Percentiles rank a stretch among this genome's conserved stretches.
These are phyloP conservation scores for Corvus cornix DNA, from an alignment of 2,113 vertebrate species.

Conservation along the genomic window DNA sequence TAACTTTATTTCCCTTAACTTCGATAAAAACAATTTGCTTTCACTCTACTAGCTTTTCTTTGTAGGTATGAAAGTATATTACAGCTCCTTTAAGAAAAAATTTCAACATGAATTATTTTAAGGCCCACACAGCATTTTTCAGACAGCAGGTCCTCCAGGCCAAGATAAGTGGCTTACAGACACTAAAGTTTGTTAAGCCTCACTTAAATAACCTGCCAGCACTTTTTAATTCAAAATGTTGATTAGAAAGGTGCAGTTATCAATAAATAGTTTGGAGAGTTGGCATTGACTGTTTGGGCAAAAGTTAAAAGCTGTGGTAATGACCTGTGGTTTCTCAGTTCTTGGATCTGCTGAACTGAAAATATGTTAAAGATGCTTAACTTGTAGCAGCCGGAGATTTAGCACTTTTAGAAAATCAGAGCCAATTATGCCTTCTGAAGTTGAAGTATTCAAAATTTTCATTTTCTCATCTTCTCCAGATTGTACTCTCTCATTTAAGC, in stretches of 20 bases:
- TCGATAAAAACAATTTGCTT: neutral
- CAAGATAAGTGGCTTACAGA: neutral
- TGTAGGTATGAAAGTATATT: neutral
- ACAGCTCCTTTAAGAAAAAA: neutral
- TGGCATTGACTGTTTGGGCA: neutral
- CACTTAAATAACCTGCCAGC: neutral
- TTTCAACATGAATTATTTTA: neutral
- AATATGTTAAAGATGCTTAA: neutral
- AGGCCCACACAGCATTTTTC: neutral
- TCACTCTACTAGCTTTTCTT: neutral
- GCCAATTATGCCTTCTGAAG: neutral
- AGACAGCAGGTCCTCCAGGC: neutral
- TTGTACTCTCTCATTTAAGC: neutral
- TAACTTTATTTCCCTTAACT: neutral
- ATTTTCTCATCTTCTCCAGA: neutral
- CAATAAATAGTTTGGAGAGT: neutral
- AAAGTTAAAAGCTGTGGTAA: neutral
- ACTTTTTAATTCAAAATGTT: neutral
- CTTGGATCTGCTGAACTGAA: neutral
- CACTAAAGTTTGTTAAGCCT: neutral
- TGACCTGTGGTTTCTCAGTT: neutral
- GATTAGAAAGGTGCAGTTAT: neutral
- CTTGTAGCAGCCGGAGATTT: neutral
- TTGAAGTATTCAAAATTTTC: neutral
- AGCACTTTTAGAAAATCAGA: neutral